These are phyloP conservation scores for Perizoma flavofasciatum DNA, from an alignment of 2,888 invertebrate genomes.

Conservation along the genomic window DNA sequence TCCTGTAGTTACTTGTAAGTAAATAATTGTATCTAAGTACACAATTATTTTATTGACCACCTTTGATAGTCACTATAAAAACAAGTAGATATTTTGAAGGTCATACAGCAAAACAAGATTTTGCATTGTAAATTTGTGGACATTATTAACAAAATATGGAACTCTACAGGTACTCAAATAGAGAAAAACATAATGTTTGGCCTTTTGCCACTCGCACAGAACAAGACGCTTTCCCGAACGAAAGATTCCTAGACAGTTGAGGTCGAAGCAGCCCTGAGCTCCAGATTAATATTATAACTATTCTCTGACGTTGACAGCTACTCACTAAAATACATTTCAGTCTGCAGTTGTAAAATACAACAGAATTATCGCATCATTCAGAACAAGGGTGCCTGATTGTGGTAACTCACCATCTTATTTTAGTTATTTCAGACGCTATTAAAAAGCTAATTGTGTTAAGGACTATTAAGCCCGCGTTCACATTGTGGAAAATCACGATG, in stretches of 20 bases:
- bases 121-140: too few relatives aligned
- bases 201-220: constrained; percentile 21
- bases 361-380: constrained; percentile 40
- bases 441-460: constrained; percentile 71
- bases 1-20: too few relatives aligned
- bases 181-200: constrained; percentile 16
- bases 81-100: too few relatives aligned
- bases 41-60: too few relatives aligned
- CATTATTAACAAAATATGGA: not conserved
- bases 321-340: constrained; percentile 36
- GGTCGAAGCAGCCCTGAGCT: constrained; percentile 34
- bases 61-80: too few relatives aligned
- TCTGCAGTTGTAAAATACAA: constrained; percentile 38
- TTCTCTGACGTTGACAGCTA: constrained; percentile 34
- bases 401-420: constrained; percentile 73
- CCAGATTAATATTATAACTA: constrained; percentile 27
- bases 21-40: too few relatives aligned
- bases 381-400: constrained; percentile 51
- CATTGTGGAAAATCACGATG: constrained; percentile 28
- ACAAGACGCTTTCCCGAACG: constrained; percentile 23
- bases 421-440: constrained; percentile 55
- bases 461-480: constrained; percentile 50
- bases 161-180: constrained; percentile 13
- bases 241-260: constrained; percentile 30
- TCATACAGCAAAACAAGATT: too few relatives aligned